Conservation (phyloP, 2,888 invertebrate genomes). For the Leucoma salicis region DNA sequence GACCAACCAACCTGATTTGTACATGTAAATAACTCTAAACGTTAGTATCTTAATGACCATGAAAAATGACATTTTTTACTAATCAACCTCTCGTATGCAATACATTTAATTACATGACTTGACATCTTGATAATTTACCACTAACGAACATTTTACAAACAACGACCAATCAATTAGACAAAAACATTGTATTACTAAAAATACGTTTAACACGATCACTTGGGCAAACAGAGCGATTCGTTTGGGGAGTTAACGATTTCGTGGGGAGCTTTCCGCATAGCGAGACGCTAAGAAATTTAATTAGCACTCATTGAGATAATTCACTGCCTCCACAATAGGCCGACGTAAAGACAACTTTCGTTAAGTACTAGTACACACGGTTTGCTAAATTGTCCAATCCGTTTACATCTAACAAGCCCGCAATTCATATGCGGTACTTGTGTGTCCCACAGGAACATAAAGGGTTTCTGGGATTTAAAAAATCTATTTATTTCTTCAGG, state of each 20-base stretch:
- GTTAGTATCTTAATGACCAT: too few species aligned
- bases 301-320: slow-evolving; percentile 72
- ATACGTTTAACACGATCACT: slow-evolving; percentile 43
- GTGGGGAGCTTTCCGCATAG: slow-evolving; percentile 52
- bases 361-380: slow-evolving; percentile 42
- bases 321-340: slow-evolving; percentile 64
- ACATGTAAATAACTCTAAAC: background rate
- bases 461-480: too few species aligned
- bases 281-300: slow-evolving; percentile 70
- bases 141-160: slow-evolving; percentile 1
- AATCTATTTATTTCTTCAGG: too few species aligned
- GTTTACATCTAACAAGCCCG: too few species aligned
- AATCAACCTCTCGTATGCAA: too few species aligned
- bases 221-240: slow-evolving; percentile 56
- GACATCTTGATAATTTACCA: too few species aligned
- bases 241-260: slow-evolving; percentile 54
- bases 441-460: too few species aligned
- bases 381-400: background rate
- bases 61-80: too few species aligned
- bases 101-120: too few species aligned
- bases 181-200: slow-evolving; percentile 23
- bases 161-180: slow-evolving; percentile 19
- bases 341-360: slow-evolving; percentile 59
- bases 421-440: too few species aligned
- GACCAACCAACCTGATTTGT: background rate